A percentile compares a stretch with the other conserved stretches of the same genome.
Conservation (phyloP, 1,140 invertebrate species). For the Eulimnadia texana region DNA sequence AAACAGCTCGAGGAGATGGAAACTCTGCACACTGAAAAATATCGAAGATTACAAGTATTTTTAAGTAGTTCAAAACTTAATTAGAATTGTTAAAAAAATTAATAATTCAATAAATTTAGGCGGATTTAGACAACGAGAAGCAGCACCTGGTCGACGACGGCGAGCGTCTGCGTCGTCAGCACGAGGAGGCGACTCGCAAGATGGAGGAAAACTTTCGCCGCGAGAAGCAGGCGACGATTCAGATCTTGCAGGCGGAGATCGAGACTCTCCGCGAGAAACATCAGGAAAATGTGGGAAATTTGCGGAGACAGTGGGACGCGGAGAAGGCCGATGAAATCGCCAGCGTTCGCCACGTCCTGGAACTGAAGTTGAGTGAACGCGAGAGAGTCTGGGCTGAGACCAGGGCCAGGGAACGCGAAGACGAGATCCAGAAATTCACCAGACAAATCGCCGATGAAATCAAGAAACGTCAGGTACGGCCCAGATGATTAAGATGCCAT, state of each 20-base stretch:
- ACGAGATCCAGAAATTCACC: background rate
- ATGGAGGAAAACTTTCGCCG: background rate
- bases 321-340: constrained; percentile 1
- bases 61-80: background rate
- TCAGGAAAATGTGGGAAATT: background rate
- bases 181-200: background rate
- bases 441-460: background rate
- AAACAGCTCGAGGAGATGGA: constrained; percentile 38
- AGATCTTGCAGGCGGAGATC: background rate
- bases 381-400: background rate
- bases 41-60: background rate
- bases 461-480: background rate
- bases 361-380: background rate
- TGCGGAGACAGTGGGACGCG: background rate
- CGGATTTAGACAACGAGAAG: background rate
- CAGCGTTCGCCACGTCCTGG: background rate
- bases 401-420: background rate
- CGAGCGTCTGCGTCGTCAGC: background rate
- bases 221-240: background rate
- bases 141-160: background rate
- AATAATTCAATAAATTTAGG: background rate
- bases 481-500: background rate
- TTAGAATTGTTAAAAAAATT: background rate
- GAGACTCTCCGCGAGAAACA: background rate
- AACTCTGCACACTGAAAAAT: constrained; percentile 26